phyloP scores from a whole-genome alignment of 2,888 invertebrate genomes.

The Lithophane ornitopus region DNA sequence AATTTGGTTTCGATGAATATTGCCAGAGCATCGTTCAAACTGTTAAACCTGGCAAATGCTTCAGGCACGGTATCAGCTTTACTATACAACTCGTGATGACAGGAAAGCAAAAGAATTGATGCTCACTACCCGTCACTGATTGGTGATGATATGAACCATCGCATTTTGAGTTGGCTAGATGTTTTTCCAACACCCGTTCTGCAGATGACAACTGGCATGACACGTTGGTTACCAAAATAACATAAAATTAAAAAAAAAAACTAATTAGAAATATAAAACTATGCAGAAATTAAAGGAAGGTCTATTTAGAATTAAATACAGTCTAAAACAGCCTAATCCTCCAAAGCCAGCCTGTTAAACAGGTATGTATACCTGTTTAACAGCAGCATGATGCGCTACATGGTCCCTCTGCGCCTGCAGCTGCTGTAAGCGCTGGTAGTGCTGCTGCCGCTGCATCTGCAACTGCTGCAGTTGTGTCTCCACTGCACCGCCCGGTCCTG shows the following conservation, averaged over 20 bases:
- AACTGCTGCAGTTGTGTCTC: conserved; percentile 84
- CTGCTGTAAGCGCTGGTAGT: conserved; percentile 92
- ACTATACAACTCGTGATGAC: background rate
- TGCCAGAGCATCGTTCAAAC: background rate
- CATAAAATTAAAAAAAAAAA: background rate
- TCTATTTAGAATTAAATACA: background rate
- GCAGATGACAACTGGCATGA: background rate
- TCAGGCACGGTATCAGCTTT: background rate
- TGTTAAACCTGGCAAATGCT: background rate
- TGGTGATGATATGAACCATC: background rate
- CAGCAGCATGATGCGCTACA: conserved; percentile 86
- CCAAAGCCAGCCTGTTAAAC: too few relatives aligned
- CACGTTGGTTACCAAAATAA: background rate
- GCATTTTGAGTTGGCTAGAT: background rate
- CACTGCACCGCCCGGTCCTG: conserved; percentile 68
- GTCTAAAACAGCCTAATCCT: background rate
- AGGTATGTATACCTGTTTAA: conserved; percentile 81
- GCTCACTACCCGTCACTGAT: background rate
- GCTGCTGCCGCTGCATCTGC: conserved; percentile 91
- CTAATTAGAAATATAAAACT: background rate
- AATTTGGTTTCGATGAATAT: background rate
- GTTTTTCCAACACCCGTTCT: background rate
- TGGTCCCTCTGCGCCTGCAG: conserved; percentile 91
- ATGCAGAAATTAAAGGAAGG: background rate
- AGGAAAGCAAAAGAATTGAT: background rate